Base-by-base conservation (phyloP, 2,888 invertebrate species). In the Agapetus fuscipes region DNA sequence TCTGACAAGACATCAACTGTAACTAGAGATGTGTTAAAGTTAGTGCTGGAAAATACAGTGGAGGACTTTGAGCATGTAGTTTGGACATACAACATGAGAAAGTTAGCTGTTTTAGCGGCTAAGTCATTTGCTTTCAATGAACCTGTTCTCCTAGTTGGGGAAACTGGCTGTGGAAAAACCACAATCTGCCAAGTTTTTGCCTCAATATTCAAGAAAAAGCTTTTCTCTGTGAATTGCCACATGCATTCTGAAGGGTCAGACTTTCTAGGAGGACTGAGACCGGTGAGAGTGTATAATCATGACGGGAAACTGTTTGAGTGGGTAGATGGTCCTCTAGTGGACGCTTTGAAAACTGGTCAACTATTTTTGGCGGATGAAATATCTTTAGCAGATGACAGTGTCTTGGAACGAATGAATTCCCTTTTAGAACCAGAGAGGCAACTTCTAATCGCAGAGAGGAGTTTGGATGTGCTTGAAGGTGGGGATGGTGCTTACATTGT, bases 231-330 rank as follows among this genome's bases (percentile, higher is more conserved):
- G 2, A 99, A 97, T 62, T 99, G 98, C 62, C 98, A 99, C 56
- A 90, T 97, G 84, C 91, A 98, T 56, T 94, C 96, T 1, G 99
- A 99, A 62, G 91, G 95, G 49, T 84, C 96, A 0, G 98, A 99
- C 61, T 97, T 98, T 57, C 70, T 99, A 12, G 98, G 99, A 27
- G 91, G 95, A 12, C 66, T 99, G 6, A 70, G 98, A 49, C 98
- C 98, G 1, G 86, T 89, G 5, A 64, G 93, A 39, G 72, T 76
- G 37, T 75, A 74, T 43, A 62, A 62, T 41, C 59, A 62, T 39
- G 68, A 74, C 46, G 68, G 71, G 3, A 73, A 76, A 56, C 64
- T 97, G 10, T 97, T 98, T 59, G 95, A 97, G 64, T 99, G 98
- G 98, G 80, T 86, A 0, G 94, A 99, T 59, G 99, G 99, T 0